phyloP scores from a whole-genome alignment of 2,113 vertebrate genomes.

The Crotophaga sulcirostris region DNA sequence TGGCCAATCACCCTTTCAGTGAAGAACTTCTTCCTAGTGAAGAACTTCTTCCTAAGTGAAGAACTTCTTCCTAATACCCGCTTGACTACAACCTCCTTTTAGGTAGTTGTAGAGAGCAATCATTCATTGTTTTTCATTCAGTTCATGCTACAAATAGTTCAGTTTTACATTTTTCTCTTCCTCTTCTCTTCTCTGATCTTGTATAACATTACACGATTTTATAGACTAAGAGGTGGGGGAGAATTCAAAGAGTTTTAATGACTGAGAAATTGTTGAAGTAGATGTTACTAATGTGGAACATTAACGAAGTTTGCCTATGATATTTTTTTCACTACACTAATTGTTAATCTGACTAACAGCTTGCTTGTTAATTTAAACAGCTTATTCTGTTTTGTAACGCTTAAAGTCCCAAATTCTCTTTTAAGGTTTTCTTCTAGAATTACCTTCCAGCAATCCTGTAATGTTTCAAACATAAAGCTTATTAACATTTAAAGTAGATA shows the following conservation, averaged over 20 bases:
- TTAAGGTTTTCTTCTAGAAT: not conserved
- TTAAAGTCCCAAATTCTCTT: not conserved
- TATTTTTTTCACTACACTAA: not conserved
- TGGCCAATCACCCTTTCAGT: no score
- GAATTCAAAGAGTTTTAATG: not conserved
- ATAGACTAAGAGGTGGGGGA: not conserved
- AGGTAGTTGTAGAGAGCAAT: no score
- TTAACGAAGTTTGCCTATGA: not conserved
- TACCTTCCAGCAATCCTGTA: not conserved
- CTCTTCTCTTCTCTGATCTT: not conserved
- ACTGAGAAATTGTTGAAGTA: not conserved
- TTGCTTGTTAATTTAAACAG: conserved; percentile 1
- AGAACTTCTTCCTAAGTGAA: no score
- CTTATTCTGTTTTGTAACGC: not conserved
- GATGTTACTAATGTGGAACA: not conserved
- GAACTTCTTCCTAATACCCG: no score
- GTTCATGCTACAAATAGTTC: not conserved
- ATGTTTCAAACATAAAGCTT: conserved; percentile 33
- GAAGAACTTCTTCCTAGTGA: no score
- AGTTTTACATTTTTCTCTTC: not conserved
- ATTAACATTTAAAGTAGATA: conserved; percentile 37
- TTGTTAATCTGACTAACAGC: conserved; percentile 4
- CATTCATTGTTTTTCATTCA: not conserved
- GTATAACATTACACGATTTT: not conserved
- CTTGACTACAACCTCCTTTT: no score